Conservation (phyloP, 2,113 vertebrate species). For the Oncorhynchus mykiss region DNA sequence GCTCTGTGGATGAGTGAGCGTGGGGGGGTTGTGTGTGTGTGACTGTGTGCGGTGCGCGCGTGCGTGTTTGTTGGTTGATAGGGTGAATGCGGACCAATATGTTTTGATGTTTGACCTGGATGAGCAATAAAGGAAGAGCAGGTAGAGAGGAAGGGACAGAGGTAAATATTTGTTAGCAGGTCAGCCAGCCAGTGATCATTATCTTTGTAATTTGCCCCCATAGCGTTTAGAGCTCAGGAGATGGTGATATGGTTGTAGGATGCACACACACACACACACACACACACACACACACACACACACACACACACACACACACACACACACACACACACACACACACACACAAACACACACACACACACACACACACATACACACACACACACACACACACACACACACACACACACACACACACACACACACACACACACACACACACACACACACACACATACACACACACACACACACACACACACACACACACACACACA, state of each 20-base stretch:
- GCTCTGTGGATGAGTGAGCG: slow-evolving; percentile 52
- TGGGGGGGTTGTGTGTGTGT: slow-evolving; percentile 12
- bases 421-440: neutral
- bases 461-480: no score
- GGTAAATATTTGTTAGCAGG: slow-evolving; percentile 44
- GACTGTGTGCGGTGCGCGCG: slow-evolving; percentile 4
- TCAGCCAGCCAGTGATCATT: slow-evolving; percentile 28
- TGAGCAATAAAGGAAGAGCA: slow-evolving; percentile 31
- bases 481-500: no score
- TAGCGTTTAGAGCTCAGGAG: slow-evolving; percentile 2
- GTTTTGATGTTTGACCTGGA: slow-evolving; percentile 60
- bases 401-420: no score
- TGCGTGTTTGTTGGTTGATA: slow-evolving; percentile 6
- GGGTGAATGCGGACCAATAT: slow-evolving; percentile 36
- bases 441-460: slow-evolving; percentile 2
- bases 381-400: no score
- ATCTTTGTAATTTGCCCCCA: slow-evolving; percentile 26
- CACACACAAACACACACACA: neutral
- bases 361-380: neutral
- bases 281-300: no score
- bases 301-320: no score
- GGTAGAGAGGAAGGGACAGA: slow-evolving; percentile 14
- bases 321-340: neutral
- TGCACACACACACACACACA: no score
- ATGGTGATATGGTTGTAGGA: neutral